Conservation (phyloP, 2,113 vertebrate species). For the Procavia capensis region DNA sequence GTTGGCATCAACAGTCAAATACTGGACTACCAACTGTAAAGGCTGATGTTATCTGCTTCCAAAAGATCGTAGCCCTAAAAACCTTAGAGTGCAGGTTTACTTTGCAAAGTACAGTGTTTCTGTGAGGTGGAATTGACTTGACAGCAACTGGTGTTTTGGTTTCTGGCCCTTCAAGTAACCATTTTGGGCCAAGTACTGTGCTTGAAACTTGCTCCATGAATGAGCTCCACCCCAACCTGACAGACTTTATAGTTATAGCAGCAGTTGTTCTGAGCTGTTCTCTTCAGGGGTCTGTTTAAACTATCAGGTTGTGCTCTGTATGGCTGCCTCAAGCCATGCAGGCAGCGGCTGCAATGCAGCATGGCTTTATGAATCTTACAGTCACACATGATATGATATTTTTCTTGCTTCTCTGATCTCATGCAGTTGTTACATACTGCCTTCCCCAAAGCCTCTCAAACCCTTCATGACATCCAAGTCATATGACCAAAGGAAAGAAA, state of each 20-base stretch:
- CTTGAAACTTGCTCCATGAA: neutral
- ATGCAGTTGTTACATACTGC: neutral
- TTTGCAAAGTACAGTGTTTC: neutral
- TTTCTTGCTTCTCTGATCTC: neutral
- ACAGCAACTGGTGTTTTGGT: neutral
- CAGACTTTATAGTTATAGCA: neutral
- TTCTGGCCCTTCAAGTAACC: neutral
- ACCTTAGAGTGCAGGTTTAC: neutral
- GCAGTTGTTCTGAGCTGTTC: neutral
- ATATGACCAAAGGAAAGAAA: neutral
- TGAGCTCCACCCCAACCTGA: neutral
- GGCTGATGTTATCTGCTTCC: neutral
- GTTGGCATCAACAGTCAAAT: neutral
- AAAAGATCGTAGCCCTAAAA: neutral
- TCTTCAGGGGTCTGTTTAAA: neutral
- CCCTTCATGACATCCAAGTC: neutral
- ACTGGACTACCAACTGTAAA: neutral
- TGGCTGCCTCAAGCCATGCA: neutral
- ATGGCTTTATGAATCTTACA: neutral
- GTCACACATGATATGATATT: neutral
- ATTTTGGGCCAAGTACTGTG: neutral
- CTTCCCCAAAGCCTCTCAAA: neutral
- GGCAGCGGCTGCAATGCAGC: neutral
- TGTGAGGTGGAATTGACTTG: neutral
- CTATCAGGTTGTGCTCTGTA: neutral